A percentile compares a stretch with the other conserved stretches of the same genome.
Evolutionary conservation across 1,140 invertebrate genomes (phyloP).

Genomic region (Augochlora pura): DNA sequence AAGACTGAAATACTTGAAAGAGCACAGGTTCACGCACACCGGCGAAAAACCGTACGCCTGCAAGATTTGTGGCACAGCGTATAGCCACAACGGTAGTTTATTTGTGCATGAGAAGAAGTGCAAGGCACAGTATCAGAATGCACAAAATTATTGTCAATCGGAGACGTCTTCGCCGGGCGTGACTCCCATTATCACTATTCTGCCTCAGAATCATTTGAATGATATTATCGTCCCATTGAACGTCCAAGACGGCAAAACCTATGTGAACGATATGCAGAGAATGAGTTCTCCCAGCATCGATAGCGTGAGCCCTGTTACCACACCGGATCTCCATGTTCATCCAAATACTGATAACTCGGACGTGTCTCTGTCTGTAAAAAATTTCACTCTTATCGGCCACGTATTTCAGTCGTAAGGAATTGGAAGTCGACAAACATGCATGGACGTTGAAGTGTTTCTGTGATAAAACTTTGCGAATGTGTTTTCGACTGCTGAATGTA

Average conservation of each 20-base stretch:
- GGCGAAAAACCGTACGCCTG: constrained; percentile 89
- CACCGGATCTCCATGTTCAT: constrained; percentile 51
- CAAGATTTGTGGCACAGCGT: constrained; percentile 83
- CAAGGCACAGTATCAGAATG: constrained; percentile 69
- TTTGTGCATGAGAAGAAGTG: constrained; percentile 77
- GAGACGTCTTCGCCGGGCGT: constrained; percentile 42
- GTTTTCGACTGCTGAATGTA: constrained; percentile 1
- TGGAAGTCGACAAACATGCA: not conserved
- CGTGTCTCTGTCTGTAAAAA: constrained; percentile 55
- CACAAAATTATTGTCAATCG: constrained; percentile 55
- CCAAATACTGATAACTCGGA: constrained; percentile 55
- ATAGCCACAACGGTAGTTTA: constrained; percentile 75
- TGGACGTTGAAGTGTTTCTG: constrained; percentile 35
- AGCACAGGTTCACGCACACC: constrained; percentile 84
- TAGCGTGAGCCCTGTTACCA: constrained; percentile 22
- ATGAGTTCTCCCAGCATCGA: constrained; percentile 33
- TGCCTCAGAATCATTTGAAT: constrained; percentile 58
- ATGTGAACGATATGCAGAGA: constrained; percentile 60
- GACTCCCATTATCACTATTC: constrained; percentile 51
- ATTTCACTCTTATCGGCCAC: constrained; percentile 69
- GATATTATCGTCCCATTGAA: constrained; percentile 40
- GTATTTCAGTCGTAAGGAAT: constrained; percentile 64
- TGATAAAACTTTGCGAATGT: constrained; percentile 31
- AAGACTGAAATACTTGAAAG: constrained; percentile 80
- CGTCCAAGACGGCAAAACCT: constrained; percentile 59